phyloP scores from a whole-genome alignment of 2,797 vertebrate genomes.

The Artibeus jamaicensis region DNA sequence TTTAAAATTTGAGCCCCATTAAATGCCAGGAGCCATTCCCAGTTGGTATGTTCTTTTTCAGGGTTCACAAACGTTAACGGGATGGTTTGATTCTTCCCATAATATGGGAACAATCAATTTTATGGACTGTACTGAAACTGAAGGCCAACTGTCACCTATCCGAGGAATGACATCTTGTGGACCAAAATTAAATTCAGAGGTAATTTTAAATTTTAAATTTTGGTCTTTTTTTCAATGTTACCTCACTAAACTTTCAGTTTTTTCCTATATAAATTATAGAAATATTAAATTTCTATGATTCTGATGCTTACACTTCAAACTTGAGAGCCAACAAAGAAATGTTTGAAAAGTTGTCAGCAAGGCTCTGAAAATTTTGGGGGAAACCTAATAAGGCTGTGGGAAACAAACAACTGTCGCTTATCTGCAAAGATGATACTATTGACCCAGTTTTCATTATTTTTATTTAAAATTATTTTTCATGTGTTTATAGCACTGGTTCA shows the following conservation, averaged over 20 bases:
- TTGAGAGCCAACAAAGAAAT: neutral
- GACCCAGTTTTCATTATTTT: neutral
- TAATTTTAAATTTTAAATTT: neutral
- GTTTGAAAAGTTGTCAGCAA: neutral
- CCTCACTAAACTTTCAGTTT: neutral
- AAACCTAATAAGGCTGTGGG: neutral
- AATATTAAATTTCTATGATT: neutral
- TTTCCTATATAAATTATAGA: neutral
- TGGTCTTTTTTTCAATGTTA: neutral
- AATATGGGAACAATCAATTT: neutral
- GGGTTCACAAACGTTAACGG: neutral
- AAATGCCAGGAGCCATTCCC: neutral
- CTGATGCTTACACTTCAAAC: neutral
- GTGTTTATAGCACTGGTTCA: neutral
- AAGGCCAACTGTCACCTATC: neutral
- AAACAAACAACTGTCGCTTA: neutral
- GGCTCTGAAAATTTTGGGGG: neutral
- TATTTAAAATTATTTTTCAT: neutral
- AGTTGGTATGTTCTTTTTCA: neutral
- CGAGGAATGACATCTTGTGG: neutral
- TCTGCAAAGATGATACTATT: neutral
- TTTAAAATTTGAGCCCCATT: neutral
- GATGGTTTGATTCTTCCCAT: neutral
- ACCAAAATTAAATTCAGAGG: neutral
- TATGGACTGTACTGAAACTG: neutral